Base-by-base conservation (phyloP, 2,797 vertebrate species). In the Synanceia verrucosa region DNA sequence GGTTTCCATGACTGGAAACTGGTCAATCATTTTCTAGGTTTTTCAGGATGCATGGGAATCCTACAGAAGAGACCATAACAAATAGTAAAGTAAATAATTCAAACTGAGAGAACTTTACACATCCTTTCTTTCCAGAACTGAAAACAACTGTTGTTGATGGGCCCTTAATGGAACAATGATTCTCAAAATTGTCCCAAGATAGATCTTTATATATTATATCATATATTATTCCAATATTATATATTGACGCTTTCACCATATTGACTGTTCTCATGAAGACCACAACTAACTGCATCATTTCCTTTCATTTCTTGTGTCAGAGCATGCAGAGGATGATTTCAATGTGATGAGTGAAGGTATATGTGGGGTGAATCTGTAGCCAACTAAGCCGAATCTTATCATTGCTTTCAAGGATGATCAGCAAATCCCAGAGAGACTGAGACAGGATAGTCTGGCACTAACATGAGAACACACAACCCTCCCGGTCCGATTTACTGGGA, bases 331-430 rank as follows among this genome's bases (percentile, higher is more conserved):
- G 18, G 39, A 4, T 43, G 61, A 48, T 66, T 71, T 37, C 36
- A 37, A 11, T 37, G 36, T 16, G 29, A 31, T 31, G 29, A 31
- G 29, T 2, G 6, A 31, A 31, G 29, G 6, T 31, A 9, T 31
- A 9, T 31, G 29, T 4, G 28, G 6, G 28, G 34, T 11, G 13
- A 14, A 37, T 37, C 36, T 16, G 37, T 41, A 9, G 36, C 63
- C 65, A 72, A 77, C 82, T 86, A 78, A 43, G 14, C 52, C 60
- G 73, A 81, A 86, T 90, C 76, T 76, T 51, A 19, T 78, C 56
- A 70, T 89, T 71, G 61, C 74, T 89, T 82, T 82, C 21, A 69
- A 78, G 65, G 70, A 87, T 73, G 76, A 73, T 78, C 53, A 16
- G 63, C 65, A 62, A 78, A 87, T 83, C 80, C 65, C 73, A 34